Evolutionary conservation across 2,113 vertebrate genomes (phyloP).

Genomic region (Tenebrosternarchus preto): DNA sequence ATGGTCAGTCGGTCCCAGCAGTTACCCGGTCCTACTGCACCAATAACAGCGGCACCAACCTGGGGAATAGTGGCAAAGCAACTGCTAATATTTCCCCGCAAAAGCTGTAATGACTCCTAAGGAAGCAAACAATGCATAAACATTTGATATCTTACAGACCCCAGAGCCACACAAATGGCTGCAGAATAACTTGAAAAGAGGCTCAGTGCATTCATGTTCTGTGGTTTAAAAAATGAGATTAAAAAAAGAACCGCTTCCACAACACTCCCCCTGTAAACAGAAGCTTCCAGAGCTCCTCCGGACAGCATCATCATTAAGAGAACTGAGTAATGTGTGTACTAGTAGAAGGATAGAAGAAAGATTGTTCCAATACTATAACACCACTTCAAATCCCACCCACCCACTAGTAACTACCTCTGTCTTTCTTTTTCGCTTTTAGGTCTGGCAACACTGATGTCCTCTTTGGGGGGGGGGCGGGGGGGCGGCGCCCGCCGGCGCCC

Average conservation of each 20-base stretch:
- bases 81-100: constrained; percentile 34
- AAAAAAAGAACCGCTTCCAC: constrained; percentile 1
- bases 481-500: no score
- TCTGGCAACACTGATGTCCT: constrained; percentile 55
- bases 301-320: constrained; percentile 51
- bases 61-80: constrained; percentile 49
- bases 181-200: background rate
- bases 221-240: background rate
- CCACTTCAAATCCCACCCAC: constrained; percentile 50
- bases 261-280: constrained; percentile 46
- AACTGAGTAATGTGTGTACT: constrained; percentile 55
- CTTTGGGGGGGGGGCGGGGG: no score
- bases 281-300: constrained; percentile 45
- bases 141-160: constrained; percentile 15
- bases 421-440: constrained; percentile 51
- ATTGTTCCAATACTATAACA: constrained; percentile 57
- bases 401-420: constrained; percentile 51
- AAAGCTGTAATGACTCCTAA: constrained; percentile 31
- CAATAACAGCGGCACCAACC: constrained; percentile 17
- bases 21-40: background rate
- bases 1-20: background rate
- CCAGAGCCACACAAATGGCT: constrained; percentile 20
- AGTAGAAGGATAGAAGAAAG: constrained; percentile 57
- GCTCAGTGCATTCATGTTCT: background rate
- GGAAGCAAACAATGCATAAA: constrained; percentile 28